Percentiles rank a stretch among this genome's conserved stretches.
These are phyloP conservation scores for Lepus americanus DNA, from an alignment of 2,113 vertebrate genomes.

Conservation along the genomic window DNA sequence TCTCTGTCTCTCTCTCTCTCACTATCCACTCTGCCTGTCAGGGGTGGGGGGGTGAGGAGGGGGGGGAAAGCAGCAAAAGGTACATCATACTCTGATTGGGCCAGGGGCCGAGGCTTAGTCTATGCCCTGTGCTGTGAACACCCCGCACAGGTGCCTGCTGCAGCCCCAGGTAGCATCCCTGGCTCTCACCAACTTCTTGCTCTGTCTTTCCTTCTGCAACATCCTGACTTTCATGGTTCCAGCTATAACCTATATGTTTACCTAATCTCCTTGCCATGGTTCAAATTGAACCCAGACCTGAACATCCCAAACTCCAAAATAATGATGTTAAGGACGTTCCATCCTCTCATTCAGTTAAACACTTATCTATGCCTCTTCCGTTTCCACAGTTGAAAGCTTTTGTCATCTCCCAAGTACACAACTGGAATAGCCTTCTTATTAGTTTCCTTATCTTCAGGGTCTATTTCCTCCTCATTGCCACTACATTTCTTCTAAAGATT, in stretches of 20 bases:
- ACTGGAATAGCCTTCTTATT: neutral
- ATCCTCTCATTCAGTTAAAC: neutral
- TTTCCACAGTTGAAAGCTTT: constrained; percentile 16
- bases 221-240: neutral
- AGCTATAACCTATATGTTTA: neutral
- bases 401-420: neutral
- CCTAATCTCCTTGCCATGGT: constrained; percentile 25
- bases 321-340: neutral
- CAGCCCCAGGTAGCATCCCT: neutral
- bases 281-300: constrained; percentile 20
- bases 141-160: neutral
- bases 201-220: neutral
- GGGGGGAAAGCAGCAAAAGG: neutral
- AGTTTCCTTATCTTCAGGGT: neutral
- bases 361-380: neutral
- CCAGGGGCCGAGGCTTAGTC: neutral
- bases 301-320: neutral
- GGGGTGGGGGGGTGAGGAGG: too few species aligned
- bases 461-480: neutral
- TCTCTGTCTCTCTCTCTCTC: too few species aligned
- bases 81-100: neutral
- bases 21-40: too few species aligned
- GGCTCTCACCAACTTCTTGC: neutral
- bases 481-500: too few species aligned
- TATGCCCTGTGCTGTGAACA: neutral